Percentiles rank a stretch among this genome's conserved stretches.
Conservation (phyloP, 1,140 invertebrate species). For the Phortica variegata region DNA sequence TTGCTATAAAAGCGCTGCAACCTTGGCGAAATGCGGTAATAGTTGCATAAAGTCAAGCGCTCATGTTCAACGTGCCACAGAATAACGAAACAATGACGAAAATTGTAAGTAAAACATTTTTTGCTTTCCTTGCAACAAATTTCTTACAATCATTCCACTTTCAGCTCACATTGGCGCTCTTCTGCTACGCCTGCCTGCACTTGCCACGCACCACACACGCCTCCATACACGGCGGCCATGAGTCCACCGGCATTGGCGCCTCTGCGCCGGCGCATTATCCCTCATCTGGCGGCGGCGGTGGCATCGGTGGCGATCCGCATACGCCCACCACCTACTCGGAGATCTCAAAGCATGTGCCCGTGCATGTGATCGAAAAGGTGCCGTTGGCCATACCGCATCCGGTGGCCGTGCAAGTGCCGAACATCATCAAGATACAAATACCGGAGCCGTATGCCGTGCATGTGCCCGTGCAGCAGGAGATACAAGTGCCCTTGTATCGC, state of each 20-base stretch:
- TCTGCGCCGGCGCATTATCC: too few species aligned
- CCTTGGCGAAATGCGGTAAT: too few species aligned
- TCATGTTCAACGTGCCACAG: neutral
- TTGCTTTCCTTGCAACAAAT: neutral
- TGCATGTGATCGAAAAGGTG: constrained; percentile 74
- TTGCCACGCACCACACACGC: constrained; percentile 27
- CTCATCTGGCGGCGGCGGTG: constrained; percentile 20
- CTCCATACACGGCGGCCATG: constrained; percentile 25
- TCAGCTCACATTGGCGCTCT: constrained; percentile 9
- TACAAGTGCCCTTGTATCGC: constrained; percentile 73
- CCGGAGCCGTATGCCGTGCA: constrained; percentile 73
- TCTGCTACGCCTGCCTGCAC: constrained; percentile 28
- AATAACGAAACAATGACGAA: constrained; percentile 27
- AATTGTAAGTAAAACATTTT: constrained; percentile 27
- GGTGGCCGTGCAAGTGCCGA: constrained; percentile 69
- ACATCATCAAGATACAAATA: constrained; percentile 72
- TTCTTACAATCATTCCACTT: neutral
- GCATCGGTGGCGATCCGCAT: constrained; percentile 9
- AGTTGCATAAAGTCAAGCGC: constrained; percentile 2
- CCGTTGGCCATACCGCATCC: constrained; percentile 74
- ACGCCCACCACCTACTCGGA: constrained; percentile 63
- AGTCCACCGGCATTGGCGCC: too few species aligned
- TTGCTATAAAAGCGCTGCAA: neutral
- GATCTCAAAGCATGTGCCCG: constrained; percentile 68
- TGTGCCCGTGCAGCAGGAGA: constrained; percentile 70